Conservation (phyloP, 2,113 vertebrate species). For the Pica pica region DNA sequence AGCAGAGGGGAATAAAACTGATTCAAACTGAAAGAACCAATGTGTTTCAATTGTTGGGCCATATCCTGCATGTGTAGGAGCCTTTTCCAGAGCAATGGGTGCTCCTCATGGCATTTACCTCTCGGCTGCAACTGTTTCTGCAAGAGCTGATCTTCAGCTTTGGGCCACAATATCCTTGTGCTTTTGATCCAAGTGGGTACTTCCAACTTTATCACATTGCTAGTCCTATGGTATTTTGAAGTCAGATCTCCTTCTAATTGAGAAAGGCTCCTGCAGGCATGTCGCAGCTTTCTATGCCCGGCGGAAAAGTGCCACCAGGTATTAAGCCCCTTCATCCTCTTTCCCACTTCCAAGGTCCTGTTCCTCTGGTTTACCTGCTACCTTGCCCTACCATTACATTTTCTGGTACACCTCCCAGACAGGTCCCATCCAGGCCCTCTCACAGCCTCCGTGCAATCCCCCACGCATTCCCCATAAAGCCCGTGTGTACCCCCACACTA, state of each 20-base stretch:
- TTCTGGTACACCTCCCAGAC: background rate
- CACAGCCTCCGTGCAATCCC: accelerated
- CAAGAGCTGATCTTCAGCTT: background rate
- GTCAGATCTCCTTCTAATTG: accelerated
- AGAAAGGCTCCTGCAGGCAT: background rate
- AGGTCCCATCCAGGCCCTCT: background rate
- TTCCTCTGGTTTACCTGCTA: background rate
- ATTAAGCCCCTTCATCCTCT: background rate
- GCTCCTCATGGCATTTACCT: no score
- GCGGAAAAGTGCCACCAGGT: background rate
- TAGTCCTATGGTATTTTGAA: background rate
- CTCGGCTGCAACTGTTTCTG: background rate
- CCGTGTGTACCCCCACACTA: accelerated
- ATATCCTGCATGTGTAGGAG: accelerated
- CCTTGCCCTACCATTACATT: background rate
- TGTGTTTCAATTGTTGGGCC: background rate
- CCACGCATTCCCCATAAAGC: background rate
- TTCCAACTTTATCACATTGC: background rate
- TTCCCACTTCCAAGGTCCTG: background rate
- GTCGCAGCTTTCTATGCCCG: background rate
- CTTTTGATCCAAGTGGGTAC: background rate
- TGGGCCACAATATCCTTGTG: no score
- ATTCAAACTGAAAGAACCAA: background rate
- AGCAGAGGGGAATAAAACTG: background rate
- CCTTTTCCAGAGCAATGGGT: no score